Percentiles rank a stretch among this genome's conserved stretches.
Conservation (phyloP, 2,797 vertebrate genomes). For the Alca torda region DNA sequence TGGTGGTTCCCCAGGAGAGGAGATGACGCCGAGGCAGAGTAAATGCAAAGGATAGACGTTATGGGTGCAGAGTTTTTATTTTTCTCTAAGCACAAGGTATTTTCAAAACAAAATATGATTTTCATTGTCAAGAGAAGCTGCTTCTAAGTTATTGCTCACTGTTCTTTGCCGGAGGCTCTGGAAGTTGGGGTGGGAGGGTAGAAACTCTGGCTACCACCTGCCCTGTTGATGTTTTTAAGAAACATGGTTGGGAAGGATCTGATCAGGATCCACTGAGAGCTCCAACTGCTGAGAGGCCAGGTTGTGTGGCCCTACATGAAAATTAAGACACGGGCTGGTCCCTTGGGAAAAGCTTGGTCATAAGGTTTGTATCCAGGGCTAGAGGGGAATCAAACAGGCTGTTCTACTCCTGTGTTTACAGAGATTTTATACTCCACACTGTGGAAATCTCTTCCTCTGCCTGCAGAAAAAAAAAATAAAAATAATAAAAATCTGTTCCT, state of each 20-base stretch:
- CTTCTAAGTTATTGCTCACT: not conserved
- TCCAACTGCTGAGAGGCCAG: not conserved
- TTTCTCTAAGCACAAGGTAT: not conserved
- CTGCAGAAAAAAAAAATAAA: not conserved
- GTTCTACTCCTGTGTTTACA: not conserved
- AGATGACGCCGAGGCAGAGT: not conserved
- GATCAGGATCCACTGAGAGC: not conserved
- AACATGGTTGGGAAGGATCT: not conserved
- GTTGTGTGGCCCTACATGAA: not conserved
- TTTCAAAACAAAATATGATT: slow-evolving; percentile 27
- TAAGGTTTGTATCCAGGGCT: not conserved
- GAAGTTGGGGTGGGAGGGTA: not conserved
- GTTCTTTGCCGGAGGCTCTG: not conserved
- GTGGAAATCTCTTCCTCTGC: not conserved
- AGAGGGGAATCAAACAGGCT: not conserved
- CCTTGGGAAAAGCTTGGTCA: not conserved
- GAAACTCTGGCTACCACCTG: not conserved
- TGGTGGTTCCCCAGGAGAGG: not conserved
- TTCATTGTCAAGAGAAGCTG: not conserved
- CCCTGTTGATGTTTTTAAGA: not conserved
- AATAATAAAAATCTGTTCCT: not conserved
- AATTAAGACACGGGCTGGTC: not conserved
- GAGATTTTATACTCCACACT: not conserved
- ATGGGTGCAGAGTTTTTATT: not conserved
- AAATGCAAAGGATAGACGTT: not conserved